Conservation (phyloP, 2,888 invertebrate genomes). For the Rhingia rostrata region DNA sequence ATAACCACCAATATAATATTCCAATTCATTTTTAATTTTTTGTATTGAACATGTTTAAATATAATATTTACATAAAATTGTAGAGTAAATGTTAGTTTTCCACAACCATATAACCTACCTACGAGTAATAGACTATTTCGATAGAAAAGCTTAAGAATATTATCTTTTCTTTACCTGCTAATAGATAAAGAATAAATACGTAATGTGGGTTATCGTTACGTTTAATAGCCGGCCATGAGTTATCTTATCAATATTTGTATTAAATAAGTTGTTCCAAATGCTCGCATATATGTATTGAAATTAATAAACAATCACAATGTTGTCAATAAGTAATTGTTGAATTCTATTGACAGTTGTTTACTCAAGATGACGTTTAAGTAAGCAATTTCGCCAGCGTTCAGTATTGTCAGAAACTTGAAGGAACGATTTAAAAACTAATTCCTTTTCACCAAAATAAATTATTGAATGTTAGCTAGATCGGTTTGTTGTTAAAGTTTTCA, state of each 20-base stretch:
- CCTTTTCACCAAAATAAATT: too few species aligned
- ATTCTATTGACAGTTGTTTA: neutral
- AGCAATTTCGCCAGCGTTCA: neutral
- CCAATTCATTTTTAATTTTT: conserved; percentile 1
- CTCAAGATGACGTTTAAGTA: neutral
- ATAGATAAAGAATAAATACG: conserved; percentile 34
- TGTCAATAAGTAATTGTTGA: neutral
- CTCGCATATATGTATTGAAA: neutral
- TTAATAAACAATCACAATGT: neutral
- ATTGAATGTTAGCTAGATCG: too few species aligned
- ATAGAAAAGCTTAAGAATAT: conserved; percentile 12
- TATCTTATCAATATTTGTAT: conserved; percentile 45
- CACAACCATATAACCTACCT: conserved; percentile 1
- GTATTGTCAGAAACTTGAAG: too few species aligned
- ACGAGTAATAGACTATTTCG: conserved; percentile 4
- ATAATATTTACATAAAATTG: neutral
- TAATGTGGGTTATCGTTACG: conserved; percentile 10
- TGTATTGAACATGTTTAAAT: neutral
- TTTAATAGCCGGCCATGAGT: conserved; percentile 28
- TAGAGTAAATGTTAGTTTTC: neutral
- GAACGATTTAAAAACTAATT: too few species aligned
- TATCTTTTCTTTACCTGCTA: conserved; percentile 27
- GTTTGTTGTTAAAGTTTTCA: too few species aligned
- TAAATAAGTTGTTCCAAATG: conserved; percentile 5
- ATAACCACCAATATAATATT: neutral